Evolutionary conservation across 2,113 vertebrate species (phyloP).

Genomic region (Xenopus borealis): DNA sequence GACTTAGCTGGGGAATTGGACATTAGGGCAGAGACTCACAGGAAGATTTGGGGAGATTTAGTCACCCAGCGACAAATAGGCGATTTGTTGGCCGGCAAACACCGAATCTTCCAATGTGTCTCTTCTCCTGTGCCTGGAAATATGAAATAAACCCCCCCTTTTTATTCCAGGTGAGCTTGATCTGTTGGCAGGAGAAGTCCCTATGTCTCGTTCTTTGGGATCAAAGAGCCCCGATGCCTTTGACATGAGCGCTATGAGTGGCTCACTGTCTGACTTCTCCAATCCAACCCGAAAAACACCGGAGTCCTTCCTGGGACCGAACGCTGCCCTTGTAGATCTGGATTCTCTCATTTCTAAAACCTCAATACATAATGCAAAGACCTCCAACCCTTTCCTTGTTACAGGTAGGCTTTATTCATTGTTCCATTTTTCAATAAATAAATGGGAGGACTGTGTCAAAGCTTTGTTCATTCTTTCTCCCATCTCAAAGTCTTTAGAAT

Average conservation of each 20-base stretch:
- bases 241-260: constrained; percentile 71
- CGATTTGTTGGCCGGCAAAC: too few relatives aligned
- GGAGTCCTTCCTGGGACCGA: constrained; percentile 87
- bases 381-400: constrained; percentile 83
- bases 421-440: too few relatives aligned
- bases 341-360: constrained; percentile 83
- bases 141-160: too few relatives aligned
- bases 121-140: too few relatives aligned
- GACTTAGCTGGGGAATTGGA: too few relatives aligned
- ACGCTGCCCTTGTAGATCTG: constrained; percentile 83
- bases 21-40: too few relatives aligned
- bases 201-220: constrained; percentile 13
- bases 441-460: too few relatives aligned
- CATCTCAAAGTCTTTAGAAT: too few relatives aligned
- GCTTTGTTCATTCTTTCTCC: too few relatives aligned
- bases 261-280: constrained; percentile 67
- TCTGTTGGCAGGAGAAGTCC: constrained; percentile 60
- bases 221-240: constrained; percentile 56
- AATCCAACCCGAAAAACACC: constrained; percentile 83
- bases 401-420: constrained; percentile 60
- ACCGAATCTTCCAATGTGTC: too few relatives aligned
- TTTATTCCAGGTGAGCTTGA: constrained; percentile 55
- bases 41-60: too few relatives aligned
- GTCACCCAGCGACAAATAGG: too few relatives aligned
- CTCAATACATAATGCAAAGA: constrained; percentile 53